Evolutionary conservation across 1,140 invertebrate genomes (phyloP), one percentile per base, ranked within the genome.

Genomic region (Campoletis sonorensis): DNA sequence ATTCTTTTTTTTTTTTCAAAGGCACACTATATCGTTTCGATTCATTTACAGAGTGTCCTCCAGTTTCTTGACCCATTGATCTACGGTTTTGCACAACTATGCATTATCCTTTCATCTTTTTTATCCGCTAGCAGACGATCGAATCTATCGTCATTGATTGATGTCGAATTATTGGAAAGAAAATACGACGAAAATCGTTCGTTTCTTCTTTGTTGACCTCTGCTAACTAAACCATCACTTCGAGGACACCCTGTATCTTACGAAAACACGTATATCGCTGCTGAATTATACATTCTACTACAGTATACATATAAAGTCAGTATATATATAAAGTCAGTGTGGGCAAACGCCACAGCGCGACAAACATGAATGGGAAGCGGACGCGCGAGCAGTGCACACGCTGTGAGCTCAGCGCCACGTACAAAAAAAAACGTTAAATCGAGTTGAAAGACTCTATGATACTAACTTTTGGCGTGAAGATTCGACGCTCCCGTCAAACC

Each of bases 311-410:
- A n/a, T n/a, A n/a, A n/a, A n/a, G n/a, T n/a, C n/a, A n/a, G n/a
- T n/a, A n/a, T n/a, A n/a, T n/a, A n/a, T n/a, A n/a, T n/a, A n/a
- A 75, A 54, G 72, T 75, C 72, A 33, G 30, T 70, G 67, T 70
- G 67, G 30, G 72, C 27, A 49, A 58, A 70, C 67, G 67, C 23
- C 61, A 64, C 61, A 70, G 27, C 27, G 72, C 72, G 45, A 75
- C 72, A 75, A 75, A 58, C 72, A 75, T 75, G 72, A 75, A 75
- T 75, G 72, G 72, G 72, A 54, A 51, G 49, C 40, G 72, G 40
- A 54, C 72, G 72, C 45, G 72, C 18, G 72, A 33, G 67, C 61
- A 64, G 61, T 64, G 61, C 61, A 64, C 61, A 64, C 30, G 26
- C 67, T 70, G 51, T 54, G 51, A 54, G 51, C 67, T 18, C 18